phyloP scores from a whole-genome alignment of 2,888 invertebrate species.

The Drosophila subsilvestris region DNA sequence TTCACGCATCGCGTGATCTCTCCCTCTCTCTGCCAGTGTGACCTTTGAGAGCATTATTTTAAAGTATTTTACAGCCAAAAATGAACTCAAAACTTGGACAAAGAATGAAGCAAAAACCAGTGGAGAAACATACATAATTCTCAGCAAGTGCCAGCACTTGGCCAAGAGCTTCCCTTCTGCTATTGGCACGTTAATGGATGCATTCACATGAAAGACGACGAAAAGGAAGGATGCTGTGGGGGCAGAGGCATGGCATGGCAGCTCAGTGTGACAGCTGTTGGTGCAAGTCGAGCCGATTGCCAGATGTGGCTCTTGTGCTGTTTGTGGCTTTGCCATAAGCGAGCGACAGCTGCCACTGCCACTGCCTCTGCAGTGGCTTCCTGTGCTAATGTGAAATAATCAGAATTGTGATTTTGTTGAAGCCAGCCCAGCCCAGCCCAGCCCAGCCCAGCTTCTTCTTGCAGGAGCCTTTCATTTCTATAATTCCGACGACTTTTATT shows the following conservation, averaged over 20 bases:
- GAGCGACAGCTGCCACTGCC: slow-evolving; percentile 55
- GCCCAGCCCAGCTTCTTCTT: slow-evolving; percentile 6
- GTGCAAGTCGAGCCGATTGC: slow-evolving; percentile 51
- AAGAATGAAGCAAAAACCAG: too few species aligned
- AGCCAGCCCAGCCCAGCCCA: slow-evolving; percentile 17
- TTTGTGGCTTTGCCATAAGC: slow-evolving; percentile 49
- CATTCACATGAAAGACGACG: slow-evolving; percentile 18
- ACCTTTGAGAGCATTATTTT: too few species aligned
- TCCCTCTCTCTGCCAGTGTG: too few species aligned
- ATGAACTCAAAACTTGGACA: too few species aligned
- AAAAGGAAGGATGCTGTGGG: slow-evolving; percentile 7
- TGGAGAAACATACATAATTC: too few species aligned
- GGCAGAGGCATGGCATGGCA: slow-evolving; percentile 10
- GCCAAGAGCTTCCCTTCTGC: slow-evolving; percentile 22
- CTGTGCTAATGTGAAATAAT: slow-evolving; percentile 24
- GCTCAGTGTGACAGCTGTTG: slow-evolving; percentile 24
- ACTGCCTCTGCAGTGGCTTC: slow-evolving; percentile 19
- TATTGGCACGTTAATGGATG: slow-evolving; percentile 47
- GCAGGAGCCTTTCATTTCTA: slow-evolving; percentile 26
- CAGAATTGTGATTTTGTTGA: slow-evolving; percentile 28
- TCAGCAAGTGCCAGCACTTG: too few species aligned
- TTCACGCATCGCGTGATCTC: too few species aligned
- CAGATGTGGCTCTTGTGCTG: slow-evolving; percentile 42
- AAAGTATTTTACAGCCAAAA: too few species aligned
- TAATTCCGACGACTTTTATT: slow-evolving; percentile 1